Percentiles rank a stretch among this genome's conserved stretches.
These are phyloP conservation scores for Drosophila seclusa DNA, from an alignment of 2,888 invertebrate species.

Conservation along the genomic window DNA sequence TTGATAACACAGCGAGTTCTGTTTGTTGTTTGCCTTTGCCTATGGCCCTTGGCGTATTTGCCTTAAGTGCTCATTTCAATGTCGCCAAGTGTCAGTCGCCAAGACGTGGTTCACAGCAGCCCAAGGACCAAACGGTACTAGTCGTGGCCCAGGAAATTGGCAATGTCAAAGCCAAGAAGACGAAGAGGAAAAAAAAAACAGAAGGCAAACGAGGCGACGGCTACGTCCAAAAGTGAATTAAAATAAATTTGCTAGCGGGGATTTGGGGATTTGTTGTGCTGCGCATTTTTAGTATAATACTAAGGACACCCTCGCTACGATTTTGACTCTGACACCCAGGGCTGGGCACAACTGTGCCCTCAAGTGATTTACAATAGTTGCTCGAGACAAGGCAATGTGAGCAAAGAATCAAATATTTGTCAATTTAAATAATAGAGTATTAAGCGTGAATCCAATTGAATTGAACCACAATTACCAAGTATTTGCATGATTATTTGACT, in stretches of 20 bases:
- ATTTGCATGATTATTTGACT: conserved; percentile 15
- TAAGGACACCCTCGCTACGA: conserved; percentile 56
- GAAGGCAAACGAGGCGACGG: conserved; percentile 42
- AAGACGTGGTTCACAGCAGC: conserved; percentile 60
- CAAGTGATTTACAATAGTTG: conserved; percentile 22
- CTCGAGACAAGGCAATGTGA: neutral
- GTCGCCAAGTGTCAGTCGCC: conserved; percentile 76
- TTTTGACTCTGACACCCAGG: conserved; percentile 53
- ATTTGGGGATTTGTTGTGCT: conserved; percentile 79
- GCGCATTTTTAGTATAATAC: conserved; percentile 71
- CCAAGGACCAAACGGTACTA: conserved; percentile 22
- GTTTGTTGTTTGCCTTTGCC: conserved; percentile 60
- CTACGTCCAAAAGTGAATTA: conserved; percentile 77
- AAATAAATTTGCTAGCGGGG: conserved; percentile 80
- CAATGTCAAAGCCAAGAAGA: conserved; percentile 64
- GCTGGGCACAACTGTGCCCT: conserved; percentile 37
- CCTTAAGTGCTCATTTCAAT: conserved; percentile 80
- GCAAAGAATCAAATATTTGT: conserved; percentile 1
- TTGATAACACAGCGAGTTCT: conserved; percentile 72
- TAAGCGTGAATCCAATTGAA: neutral
- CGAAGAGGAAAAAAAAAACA: conserved; percentile 11
- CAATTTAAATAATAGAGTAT: neutral
- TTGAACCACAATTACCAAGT: neutral
- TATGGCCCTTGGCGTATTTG: conserved; percentile 69
- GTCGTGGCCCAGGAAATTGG: conserved; percentile 69